These are phyloP conservation scores for Aulostomus chinensis DNA, from an alignment of 2,797 vertebrate species.

Conservation along the genomic window DNA sequence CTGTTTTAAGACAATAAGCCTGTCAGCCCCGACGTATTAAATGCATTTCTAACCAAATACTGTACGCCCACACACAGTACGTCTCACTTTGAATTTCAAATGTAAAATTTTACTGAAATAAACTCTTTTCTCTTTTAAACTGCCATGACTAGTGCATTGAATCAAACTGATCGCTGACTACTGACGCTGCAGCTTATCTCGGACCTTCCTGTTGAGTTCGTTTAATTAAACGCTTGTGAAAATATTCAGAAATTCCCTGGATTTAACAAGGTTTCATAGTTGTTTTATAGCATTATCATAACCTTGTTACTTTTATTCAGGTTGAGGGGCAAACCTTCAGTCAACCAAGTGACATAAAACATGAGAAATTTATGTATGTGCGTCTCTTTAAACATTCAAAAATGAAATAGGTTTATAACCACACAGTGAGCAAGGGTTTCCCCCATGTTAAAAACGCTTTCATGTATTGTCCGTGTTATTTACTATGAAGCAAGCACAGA, in stretches of 20 bases:
- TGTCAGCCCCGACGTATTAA: too few species aligned
- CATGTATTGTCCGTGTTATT: constrained; percentile 58
- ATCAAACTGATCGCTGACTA: too few species aligned
- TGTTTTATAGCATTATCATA: not conserved
- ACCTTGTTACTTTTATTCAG: constrained; percentile 1
- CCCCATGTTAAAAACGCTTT: constrained; percentile 38
- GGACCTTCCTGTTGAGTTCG: too few species aligned
- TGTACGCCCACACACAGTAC: too few species aligned
- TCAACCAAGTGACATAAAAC: constrained; percentile 8
- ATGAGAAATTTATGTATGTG: not conserved
- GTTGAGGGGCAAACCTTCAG: constrained; percentile 6
- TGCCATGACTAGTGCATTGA: too few species aligned
- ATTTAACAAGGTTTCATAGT: not conserved
- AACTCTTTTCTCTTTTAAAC: too few species aligned
- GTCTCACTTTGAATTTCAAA: too few species aligned
- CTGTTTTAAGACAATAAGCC: too few species aligned
- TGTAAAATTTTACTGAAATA: too few species aligned
- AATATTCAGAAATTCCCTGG: constrained; percentile 1
- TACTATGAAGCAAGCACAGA: constrained; percentile 10
- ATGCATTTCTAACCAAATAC: too few species aligned
- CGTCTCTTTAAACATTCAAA: constrained; percentile 2
- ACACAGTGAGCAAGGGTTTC: not conserved
- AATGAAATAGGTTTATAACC: not conserved
- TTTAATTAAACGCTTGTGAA: constrained; percentile 12
- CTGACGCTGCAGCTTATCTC: too few species aligned